Evolutionary conservation across 2,888 invertebrate species (phyloP).

Genomic region (Athrips mouffetella): DNA sequence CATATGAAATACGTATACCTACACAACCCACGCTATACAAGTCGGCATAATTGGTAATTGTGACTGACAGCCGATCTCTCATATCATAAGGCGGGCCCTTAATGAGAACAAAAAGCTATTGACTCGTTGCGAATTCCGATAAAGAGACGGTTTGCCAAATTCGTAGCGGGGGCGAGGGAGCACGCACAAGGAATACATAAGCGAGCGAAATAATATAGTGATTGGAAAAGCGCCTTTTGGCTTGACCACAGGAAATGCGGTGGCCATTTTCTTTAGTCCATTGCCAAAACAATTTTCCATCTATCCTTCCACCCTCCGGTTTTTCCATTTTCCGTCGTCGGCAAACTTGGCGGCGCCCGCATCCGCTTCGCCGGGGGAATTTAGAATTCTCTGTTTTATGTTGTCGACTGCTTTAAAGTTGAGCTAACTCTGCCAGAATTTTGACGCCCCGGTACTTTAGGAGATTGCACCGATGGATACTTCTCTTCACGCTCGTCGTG

Average conservation of each 20-base stretch:
- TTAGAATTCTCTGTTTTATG: conserved; percentile 53
- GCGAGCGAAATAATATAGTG: conserved; percentile 48
- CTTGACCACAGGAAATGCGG: conserved; percentile 76
- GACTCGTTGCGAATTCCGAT: conserved; percentile 31
- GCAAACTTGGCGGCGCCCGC: conserved; percentile 54
- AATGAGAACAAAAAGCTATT: conserved; percentile 35
- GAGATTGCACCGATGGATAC: conserved; percentile 26
- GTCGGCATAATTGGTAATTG: conserved; percentile 6
- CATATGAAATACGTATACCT: neutral
- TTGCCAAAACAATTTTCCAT: conserved; percentile 69
- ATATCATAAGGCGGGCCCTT: conserved; percentile 9
- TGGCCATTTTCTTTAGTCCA: conserved; percentile 61
- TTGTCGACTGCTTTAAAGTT: conserved; percentile 33
- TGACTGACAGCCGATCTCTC: conserved; percentile 6
- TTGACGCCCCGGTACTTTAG: conserved; percentile 37
- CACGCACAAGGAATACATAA: conserved; percentile 55
- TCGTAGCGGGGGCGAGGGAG: conserved; percentile 25
- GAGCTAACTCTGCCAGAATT: conserved; percentile 32
- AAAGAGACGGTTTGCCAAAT: conserved; percentile 31
- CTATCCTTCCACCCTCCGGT: conserved; percentile 52
- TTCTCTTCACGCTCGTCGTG: conserved; percentile 13
- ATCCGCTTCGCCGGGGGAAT: conserved; percentile 47
- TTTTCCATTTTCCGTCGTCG: conserved; percentile 65
- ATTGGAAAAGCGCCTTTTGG: conserved; percentile 71
- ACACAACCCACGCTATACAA: neutral